Evolutionary conservation across 35 echinoderm and acorn worm genomes (phyloP), one percentile per base, ranked within the genome.

Genomic region (Ophiothrix spiculata): DNA sequence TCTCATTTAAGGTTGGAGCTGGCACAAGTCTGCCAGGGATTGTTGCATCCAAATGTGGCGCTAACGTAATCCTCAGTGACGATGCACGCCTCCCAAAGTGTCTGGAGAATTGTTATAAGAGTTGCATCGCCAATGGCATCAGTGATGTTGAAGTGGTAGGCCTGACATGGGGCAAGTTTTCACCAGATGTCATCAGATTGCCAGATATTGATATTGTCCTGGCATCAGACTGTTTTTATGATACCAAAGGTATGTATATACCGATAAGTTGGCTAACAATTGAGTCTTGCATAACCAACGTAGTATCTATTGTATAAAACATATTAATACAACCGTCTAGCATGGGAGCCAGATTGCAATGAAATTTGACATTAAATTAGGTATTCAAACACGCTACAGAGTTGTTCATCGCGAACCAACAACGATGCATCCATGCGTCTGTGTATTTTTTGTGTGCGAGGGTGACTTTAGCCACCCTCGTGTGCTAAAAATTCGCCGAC

Each of bases 161-260:
- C 33, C 75, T 99, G n/a, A 88, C 96, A 14, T 99, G 96, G 96
- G 96, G 96, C 19, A 23, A 80, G 34, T 88, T 91, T 83, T 88
- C 96, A 37, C 75, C 89, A 14, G 79, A 35, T 3, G 76, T 99
- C 75, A 31, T 94, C 36, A 82, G 40, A 56, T 46, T 99, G 23
- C 82, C 89, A 1, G 4, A 33, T n/a, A 42, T 91, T 35, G 96
- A 99, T 84, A 81, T 99, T 39, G 42, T 99, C 0, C 35, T 99
- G 31, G 96, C 96, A 34, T 91, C 92, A 35, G 96, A 99, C 75
- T 99, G 96, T 64, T 99, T 99, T 80, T 99, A 99, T 90, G 90
- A 94, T 81, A 86, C 88, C 1, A 99, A 91, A 94, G 96, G 96
- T 98, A 64, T 78, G 45, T 84, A 78, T 82, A n/a, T n/a, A n/a